Percentiles rank a stretch among this genome's conserved stretches.
These are phyloP conservation scores for Apis laboriosa DNA, from an alignment of 1,140 invertebrate genomes.

Conservation along the genomic window DNA sequence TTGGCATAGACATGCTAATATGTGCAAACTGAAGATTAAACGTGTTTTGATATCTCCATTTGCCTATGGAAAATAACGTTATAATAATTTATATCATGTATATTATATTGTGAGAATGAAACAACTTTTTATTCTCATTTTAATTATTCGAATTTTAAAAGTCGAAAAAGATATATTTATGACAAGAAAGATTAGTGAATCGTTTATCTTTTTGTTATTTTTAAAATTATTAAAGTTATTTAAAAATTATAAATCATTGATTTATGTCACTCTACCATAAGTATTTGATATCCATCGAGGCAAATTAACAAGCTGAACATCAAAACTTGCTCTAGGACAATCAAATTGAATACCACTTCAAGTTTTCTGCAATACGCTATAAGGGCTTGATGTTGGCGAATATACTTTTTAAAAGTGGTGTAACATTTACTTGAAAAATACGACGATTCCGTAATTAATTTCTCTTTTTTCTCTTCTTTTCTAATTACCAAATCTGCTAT, in stretches of 20 bases:
- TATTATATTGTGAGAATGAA: no score
- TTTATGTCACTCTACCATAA: constrained; percentile 38
- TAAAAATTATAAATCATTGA: background rate
- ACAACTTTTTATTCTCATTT: no score
- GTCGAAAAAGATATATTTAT: no score
- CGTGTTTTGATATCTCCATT: background rate
- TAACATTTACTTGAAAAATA: background rate
- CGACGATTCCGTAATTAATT: no score
- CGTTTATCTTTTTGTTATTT: no score
- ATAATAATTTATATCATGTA: no score
- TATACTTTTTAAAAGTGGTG: constrained; percentile 18
- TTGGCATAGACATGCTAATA: constrained; percentile 28
- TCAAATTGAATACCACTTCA: constrained; percentile 44
- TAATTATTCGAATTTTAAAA: no score
- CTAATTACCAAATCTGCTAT: background rate
- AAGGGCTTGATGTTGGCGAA: constrained; percentile 44
- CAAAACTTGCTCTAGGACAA: constrained; percentile 51
- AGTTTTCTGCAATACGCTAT: constrained; percentile 47
- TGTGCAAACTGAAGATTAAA: constrained; percentile 33
- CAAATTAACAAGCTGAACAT: constrained; percentile 60
- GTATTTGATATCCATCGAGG: constrained; percentile 55
- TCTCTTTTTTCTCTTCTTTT: no score
- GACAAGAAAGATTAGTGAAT: no score
- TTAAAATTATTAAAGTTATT: background rate
- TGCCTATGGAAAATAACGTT: background rate